phyloP scores from a whole-genome alignment of 1,140 invertebrate genomes.

The Listronotus bonariensis region DNA sequence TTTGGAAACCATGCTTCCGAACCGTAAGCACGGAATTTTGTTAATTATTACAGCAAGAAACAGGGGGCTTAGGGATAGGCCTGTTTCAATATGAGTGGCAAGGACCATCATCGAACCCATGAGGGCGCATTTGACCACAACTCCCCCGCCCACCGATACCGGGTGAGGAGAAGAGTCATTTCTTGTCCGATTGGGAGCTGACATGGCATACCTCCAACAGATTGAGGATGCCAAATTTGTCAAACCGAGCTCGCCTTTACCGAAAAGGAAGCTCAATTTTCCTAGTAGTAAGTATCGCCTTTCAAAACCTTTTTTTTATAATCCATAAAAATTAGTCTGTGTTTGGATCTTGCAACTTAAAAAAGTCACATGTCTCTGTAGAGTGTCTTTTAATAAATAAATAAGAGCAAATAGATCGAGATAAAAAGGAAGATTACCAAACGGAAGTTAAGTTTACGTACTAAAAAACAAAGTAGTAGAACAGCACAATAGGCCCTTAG shows the following conservation, averaged over 20 bases:
- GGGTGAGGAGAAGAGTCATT: constrained; percentile 51
- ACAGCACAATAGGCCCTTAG: no score
- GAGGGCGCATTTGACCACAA: constrained; percentile 49
- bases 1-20: constrained; percentile 17
- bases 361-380: no score
- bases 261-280: constrained; percentile 38
- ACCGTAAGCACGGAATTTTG: constrained; percentile 16
- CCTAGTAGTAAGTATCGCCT: constrained; percentile 29
- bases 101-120: constrained; percentile 44
- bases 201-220: constrained; percentile 19
- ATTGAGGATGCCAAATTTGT: constrained; percentile 36
- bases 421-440: no score
- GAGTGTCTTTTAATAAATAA: no score
- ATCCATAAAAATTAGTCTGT: background rate
- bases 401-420: no score
- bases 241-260: constrained; percentile 44
- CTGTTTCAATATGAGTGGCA: constrained; percentile 44
- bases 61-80: constrained; percentile 26
- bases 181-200: constrained; percentile 43
- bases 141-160: constrained; percentile 52
- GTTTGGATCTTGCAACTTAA: no score
- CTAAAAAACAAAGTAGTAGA: no score
- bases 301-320: background rate
- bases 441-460: no score
- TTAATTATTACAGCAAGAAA: constrained; percentile 2